Percentiles rank a stretch among this genome's conserved stretches.
These are phyloP conservation scores for Hoplodrina blanda DNA, from an alignment of 2,888 invertebrate genomes.

Conservation along the genomic window DNA sequence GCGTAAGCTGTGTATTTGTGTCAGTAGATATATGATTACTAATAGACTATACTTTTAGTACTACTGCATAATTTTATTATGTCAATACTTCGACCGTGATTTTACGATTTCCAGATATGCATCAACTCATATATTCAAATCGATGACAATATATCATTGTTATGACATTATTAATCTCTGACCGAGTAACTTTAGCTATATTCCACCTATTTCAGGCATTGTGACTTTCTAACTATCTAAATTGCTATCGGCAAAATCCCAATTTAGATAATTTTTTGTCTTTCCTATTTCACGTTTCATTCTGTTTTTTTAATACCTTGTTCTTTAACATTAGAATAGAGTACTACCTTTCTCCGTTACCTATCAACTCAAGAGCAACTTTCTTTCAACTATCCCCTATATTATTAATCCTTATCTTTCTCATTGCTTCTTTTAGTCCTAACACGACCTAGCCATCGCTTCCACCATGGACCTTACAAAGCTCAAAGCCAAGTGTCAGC, in stretches of 20 bases:
- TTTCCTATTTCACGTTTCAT: neutral
- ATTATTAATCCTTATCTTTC: neutral
- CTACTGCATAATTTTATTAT: neutral
- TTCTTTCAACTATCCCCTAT: neutral
- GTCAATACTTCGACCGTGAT: neutral
- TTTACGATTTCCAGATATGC: constrained; percentile 22
- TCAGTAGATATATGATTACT: neutral
- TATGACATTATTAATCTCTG: neutral
- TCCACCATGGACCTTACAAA: constrained; percentile 47
- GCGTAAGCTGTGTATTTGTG: constrained; percentile 1
- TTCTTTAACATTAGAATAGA: neutral
- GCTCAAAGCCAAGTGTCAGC: constrained; percentile 68
- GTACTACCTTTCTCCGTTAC: neutral
- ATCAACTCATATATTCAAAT: neutral
- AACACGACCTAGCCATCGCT: constrained; percentile 40
- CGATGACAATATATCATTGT: neutral
- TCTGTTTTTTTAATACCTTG: neutral
- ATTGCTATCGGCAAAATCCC: no score
- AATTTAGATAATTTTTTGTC: no score
- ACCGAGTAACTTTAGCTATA: neutral
- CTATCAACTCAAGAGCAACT: neutral
- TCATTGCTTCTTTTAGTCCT: neutral
- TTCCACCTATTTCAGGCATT: neutral
- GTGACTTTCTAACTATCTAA: neutral
- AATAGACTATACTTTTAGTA: neutral